phyloP scores from a whole-genome alignment of 2,113 vertebrate genomes.

The Perca fluviatilis region DNA sequence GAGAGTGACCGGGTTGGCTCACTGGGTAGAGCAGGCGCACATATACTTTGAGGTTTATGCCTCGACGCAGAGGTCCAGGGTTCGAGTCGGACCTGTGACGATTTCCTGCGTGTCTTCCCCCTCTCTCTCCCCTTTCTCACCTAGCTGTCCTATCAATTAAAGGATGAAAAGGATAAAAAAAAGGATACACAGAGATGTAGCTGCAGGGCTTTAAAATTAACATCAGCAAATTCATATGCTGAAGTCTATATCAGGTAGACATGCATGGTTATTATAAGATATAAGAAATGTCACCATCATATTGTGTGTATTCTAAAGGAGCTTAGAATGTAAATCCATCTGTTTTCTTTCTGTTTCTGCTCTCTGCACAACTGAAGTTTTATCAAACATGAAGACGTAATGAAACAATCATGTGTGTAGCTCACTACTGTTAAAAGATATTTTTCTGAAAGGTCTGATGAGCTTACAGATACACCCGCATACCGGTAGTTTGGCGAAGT shows the following conservation, averaged over 20 bases:
- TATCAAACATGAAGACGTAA: background rate
- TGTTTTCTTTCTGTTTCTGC: background rate
- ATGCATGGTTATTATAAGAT: background rate
- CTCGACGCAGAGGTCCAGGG: too few relatives aligned
- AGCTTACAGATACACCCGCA: background rate
- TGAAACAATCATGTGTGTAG: background rate
- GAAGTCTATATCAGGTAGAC: too few relatives aligned
- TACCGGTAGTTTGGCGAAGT: constrained; percentile 10
- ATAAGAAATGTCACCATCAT: background rate
- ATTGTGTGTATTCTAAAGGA: background rate
- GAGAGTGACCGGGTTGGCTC: background rate
- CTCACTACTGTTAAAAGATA: background rate
- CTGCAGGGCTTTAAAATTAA: background rate
- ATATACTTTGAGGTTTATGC: too few relatives aligned
- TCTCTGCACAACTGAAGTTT: background rate
- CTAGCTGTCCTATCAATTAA: too few relatives aligned
- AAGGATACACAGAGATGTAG: background rate
- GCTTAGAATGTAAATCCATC: background rate
- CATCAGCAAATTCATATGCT: too few relatives aligned
- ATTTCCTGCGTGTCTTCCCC: too few relatives aligned
- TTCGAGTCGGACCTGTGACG: too few relatives aligned
- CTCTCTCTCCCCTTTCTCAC: too few relatives aligned
- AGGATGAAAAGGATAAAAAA: too few relatives aligned
- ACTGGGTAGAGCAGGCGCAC: too few relatives aligned
- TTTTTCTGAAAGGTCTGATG: background rate